Evolutionary conservation across 2,797 vertebrate species (phyloP).

Genomic region (Takifugu ocellatus): DNA sequence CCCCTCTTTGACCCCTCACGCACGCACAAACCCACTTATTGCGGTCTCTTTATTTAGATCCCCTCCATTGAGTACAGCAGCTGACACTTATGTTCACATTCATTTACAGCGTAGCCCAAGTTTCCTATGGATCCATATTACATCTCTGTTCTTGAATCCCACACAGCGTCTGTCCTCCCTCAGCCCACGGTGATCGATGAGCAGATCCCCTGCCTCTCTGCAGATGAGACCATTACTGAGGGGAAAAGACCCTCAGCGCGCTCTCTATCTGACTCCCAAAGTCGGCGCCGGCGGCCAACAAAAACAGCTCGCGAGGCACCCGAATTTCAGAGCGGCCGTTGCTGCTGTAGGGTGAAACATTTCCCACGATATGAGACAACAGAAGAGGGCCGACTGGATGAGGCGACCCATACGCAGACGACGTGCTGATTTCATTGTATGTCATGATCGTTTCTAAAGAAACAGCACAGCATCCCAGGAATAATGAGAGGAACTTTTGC

Average conservation of each 20-base stretch:
- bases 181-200: constrained; percentile 70
- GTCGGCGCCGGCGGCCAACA: constrained; percentile 66
- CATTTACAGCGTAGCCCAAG: not conserved
- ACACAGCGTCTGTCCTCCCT: constrained; percentile 59
- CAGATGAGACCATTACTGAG: constrained; percentile 44
- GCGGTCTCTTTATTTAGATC: constrained; percentile 30
- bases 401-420: constrained; percentile 38
- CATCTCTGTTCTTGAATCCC: constrained; percentile 58
- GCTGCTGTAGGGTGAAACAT: constrained; percentile 68
- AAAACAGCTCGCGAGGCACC: constrained; percentile 67
- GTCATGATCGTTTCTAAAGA: constrained; percentile 12
- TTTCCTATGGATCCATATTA: constrained; percentile 40
- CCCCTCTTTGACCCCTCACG: constrained; percentile 37
- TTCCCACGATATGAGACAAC: constrained; percentile 64
- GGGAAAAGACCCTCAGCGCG: constrained; percentile 57
- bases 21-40: constrained; percentile 40
- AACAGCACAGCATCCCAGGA: not conserved
- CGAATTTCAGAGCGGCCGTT: constrained; percentile 54
- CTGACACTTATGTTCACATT: constrained; percentile 5
- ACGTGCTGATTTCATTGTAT: constrained; percentile 21
- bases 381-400: constrained; percentile 37
- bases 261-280: constrained; percentile 61
- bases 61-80: not conserved
- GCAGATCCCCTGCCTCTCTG: constrained; percentile 39
- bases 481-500: constrained; percentile 10